Evolutionary conservation across 2,888 invertebrate species (phyloP).

Genomic region (Cheilosia vulpina): DNA sequence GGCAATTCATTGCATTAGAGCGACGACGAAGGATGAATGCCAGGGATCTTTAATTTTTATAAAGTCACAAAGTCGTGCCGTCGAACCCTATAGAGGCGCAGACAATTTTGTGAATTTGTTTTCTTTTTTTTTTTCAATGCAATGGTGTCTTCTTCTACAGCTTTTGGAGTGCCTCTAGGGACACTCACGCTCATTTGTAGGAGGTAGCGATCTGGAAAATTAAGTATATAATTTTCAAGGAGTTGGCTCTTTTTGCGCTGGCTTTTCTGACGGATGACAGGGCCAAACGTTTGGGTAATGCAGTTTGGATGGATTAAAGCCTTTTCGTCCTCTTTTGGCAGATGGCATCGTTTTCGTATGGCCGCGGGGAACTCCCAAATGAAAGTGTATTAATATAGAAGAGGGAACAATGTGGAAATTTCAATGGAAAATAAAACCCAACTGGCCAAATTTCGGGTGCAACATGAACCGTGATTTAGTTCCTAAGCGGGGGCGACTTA

Average conservation of each 20-base stretch:
- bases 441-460: no score
- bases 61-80: conserved; percentile 40
- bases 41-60: conserved; percentile 56
- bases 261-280: conserved; percentile 27
- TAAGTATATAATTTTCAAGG: conserved; percentile 63
- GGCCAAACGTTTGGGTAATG: conserved; percentile 32
- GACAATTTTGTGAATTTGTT: conserved; percentile 29
- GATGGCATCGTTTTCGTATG: conserved; percentile 27
- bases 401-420: not conserved
- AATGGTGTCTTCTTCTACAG: conserved; percentile 7
- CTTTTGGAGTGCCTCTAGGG: conserved; percentile 24
- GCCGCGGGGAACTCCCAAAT: not conserved
- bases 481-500: no score
- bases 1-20: conserved; percentile 52
- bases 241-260: conserved; percentile 5
- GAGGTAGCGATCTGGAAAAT: conserved; percentile 68
- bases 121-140: not conserved
- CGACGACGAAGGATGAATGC: conserved; percentile 49
- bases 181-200: conserved; percentile 36
- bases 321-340: conserved; percentile 11
- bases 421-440: no score
- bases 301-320: conserved; percentile 39
- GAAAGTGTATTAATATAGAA: conserved; percentile 8
- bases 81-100: not conserved
- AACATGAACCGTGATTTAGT: not conserved